Percentiles rank a stretch among this genome's conserved stretches.
Conservation (phyloP, 2,797 vertebrate genomes). For the Coregonus sp. region DNA sequence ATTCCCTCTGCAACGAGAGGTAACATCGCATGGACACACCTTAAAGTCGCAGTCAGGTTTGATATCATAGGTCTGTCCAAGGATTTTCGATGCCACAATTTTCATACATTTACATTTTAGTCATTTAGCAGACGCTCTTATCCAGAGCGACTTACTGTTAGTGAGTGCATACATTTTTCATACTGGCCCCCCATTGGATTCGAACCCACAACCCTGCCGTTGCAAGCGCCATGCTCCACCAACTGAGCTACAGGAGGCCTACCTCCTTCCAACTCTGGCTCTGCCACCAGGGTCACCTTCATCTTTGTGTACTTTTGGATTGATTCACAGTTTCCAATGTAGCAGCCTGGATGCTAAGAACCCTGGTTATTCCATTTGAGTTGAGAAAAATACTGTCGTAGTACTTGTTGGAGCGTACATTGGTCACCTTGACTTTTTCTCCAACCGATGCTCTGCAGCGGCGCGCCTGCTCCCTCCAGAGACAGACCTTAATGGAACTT, state of each 20-base stretch:
- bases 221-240: no score
- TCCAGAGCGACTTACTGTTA: no score
- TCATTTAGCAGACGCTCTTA: no score
- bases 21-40: background rate
- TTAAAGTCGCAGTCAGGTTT: fast-evolving
- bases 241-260: no score
- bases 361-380: background rate
- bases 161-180: no score
- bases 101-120: no score
- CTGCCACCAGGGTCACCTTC: constrained; percentile 7
- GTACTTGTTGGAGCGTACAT: background rate
- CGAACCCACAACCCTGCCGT: no score
- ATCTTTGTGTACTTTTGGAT: background rate
- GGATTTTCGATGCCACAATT: background rate
- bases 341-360: constrained; percentile 1
- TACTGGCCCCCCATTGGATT: no score
- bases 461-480: constrained; percentile 9
- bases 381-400: fast-evolving
- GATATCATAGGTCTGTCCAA: background rate
- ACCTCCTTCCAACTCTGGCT: no score
- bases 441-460: background rate
- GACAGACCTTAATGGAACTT: background rate
- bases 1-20: background rate
- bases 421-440: constrained; percentile 9
- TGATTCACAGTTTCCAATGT: background rate